These are phyloP conservation scores for Chaetodon trifascialis DNA, from an alignment of 2,113 vertebrate species.

Conservation along the genomic window DNA sequence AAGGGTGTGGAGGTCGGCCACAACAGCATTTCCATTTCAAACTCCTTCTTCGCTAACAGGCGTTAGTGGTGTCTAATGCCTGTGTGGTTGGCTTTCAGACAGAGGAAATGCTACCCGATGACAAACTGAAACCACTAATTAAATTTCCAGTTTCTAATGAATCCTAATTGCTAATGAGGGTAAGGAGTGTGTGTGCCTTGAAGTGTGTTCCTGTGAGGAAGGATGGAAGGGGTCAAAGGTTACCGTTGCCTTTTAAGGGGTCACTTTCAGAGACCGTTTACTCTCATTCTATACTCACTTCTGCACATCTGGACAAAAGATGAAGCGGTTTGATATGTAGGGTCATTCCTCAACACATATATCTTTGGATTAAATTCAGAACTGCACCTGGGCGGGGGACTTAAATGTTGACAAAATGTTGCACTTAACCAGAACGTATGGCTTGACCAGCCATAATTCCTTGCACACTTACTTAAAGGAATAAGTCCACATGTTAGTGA, in stretches of 20 bases:
- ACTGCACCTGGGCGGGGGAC: not conserved
- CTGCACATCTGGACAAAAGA: slow-evolving; percentile 25
- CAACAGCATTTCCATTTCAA: slow-evolving; percentile 79
- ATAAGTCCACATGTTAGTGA: not conserved
- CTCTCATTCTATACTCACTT: slow-evolving; percentile 16
- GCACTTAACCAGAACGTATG: not conserved
- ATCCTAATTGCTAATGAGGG: slow-evolving; percentile 82
- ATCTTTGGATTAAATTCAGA: not conserved
- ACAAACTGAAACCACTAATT: slow-evolving; percentile 76
- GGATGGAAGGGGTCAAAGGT: slow-evolving; percentile 66
- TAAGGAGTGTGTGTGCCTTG: slow-evolving; percentile 34
- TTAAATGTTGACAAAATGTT: not conserved
- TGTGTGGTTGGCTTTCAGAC: slow-evolving; percentile 48
- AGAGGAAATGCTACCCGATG: slow-evolving; percentile 63
- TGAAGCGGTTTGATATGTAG: not conserved
- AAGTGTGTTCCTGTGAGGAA: slow-evolving; percentile 49
- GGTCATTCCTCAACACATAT: not conserved
- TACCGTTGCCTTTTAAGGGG: slow-evolving; percentile 48
- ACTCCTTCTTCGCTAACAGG: slow-evolving; percentile 58
- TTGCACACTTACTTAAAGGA: not conserved
- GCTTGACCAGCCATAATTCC: not conserved
- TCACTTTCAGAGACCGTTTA: slow-evolving; percentile 32
- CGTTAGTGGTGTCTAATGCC: slow-evolving; percentile 30
- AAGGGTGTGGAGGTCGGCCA: slow-evolving; percentile 74
- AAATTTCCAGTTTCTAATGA: slow-evolving; percentile 82